Conservation (phyloP, 2,797 vertebrate species). For the Alosa sapidissima region DNA sequence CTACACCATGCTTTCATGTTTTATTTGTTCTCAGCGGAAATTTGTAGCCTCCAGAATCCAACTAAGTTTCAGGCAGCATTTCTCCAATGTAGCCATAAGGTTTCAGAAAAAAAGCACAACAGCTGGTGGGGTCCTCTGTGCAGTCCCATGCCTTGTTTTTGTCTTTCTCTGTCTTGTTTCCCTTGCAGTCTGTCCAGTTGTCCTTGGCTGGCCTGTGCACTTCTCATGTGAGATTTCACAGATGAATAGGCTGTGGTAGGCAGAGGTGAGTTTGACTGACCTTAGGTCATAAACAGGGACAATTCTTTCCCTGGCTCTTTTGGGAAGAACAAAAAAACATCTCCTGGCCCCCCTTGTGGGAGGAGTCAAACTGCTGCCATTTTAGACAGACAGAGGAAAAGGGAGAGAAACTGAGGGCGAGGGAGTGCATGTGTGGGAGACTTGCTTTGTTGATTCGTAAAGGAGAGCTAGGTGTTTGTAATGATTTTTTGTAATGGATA, state of each 20-base stretch:
- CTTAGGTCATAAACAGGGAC: conserved; percentile 67
- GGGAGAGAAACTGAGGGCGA: conserved; percentile 44
- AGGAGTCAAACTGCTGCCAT: conserved; percentile 64
- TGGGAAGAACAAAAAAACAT: conserved; percentile 71
- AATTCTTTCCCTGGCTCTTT: conserved; percentile 66
- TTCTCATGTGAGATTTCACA: conserved; percentile 60
- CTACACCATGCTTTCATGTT: neutral
- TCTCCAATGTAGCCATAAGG: neutral
- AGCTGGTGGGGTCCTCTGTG: conserved; percentile 18
- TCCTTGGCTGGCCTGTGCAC: conserved; percentile 14
- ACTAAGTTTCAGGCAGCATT: neutral
- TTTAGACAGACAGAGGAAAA: conserved; percentile 53
- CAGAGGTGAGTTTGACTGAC: conserved; percentile 72
- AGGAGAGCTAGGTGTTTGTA: neutral
- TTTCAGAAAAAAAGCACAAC: neutral
- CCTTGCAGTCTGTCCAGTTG: conserved; percentile 18
- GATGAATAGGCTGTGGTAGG: conserved; percentile 65
- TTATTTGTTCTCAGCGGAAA: neutral
- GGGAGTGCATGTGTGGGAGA: neutral
- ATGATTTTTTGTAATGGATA: neutral
- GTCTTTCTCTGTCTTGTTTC: conserved; percentile 2
- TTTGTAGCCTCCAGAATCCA: neutral
- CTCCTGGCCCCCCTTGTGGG: conserved; percentile 67
- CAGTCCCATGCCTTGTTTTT: conserved; percentile 1
- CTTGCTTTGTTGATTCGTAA: neutral